Percentiles rank a stretch among this genome's conserved stretches.
Conservation (phyloP, 2,113 vertebrate genomes). For the Tyrannus savana region DNA sequence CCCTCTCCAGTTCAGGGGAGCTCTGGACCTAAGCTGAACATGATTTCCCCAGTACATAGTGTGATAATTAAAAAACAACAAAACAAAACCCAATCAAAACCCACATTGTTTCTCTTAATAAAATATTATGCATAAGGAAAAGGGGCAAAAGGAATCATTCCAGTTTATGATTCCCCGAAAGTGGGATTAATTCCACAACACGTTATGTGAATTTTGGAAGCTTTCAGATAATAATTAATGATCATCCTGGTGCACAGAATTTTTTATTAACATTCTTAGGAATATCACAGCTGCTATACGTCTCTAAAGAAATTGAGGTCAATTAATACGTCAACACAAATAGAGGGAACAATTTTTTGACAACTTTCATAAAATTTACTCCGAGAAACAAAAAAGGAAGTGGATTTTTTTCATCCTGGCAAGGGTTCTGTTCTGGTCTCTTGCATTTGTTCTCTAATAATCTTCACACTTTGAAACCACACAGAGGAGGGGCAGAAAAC, state of each 20-base stretch:
- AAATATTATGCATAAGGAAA: neutral
- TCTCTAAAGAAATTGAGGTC: neutral
- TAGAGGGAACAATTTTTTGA: neutral
- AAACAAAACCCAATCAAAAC: neutral
- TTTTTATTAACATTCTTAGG: neutral
- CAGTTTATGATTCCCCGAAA: neutral
- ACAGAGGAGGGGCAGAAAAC: neutral
- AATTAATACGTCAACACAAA: neutral
- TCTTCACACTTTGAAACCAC: neutral
- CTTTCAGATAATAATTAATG: neutral
- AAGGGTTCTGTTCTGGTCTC: neutral
- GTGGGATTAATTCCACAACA: neutral
- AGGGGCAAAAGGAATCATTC: neutral
- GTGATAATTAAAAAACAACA: neutral
- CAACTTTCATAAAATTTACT: neutral
- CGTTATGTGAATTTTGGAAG: neutral
- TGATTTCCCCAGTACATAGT: neutral
- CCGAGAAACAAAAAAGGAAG: neutral
- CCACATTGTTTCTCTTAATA: neutral
- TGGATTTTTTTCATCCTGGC: neutral
- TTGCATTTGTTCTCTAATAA: neutral
- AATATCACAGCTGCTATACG: neutral
- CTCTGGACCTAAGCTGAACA: neutral
- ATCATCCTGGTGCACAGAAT: neutral
- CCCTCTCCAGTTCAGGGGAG: rapidly evolving